Conservation (phyloP, 2,113 vertebrate species). For the Rhadina sibilatrix region DNA sequence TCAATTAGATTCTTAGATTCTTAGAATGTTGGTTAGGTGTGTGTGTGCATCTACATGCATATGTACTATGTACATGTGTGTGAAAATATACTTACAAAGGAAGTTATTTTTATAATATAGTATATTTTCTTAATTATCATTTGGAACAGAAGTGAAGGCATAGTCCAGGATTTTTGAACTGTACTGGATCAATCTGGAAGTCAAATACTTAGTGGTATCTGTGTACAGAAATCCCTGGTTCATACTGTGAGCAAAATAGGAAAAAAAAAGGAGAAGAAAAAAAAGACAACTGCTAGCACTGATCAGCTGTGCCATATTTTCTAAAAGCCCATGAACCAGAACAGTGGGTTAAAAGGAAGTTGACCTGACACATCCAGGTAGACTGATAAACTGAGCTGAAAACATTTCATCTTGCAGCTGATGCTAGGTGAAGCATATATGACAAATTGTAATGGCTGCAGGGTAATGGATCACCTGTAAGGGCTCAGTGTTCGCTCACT, state of each 20-base stretch:
- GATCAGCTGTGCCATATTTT: conserved; percentile 79
- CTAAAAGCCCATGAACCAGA: conserved; percentile 81
- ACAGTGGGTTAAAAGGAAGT: conserved; percentile 84
- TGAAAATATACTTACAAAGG: background rate
- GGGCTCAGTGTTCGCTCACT: background rate
- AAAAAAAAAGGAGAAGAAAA: background rate
- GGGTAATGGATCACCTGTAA: conserved; percentile 77
- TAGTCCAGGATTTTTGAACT: background rate
- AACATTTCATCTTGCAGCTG: conserved; percentile 81
- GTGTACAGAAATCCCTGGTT: background rate
- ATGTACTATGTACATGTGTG: background rate
- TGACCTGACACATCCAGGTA: conserved; percentile 80
- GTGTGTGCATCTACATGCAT: background rate
- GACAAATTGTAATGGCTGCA: conserved; percentile 78
- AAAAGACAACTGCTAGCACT: conserved; percentile 33
- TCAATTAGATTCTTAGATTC: background rate
- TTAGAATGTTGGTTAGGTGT: background rate
- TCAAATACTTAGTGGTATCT: background rate
- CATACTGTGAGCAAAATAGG: background rate
- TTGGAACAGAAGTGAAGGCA: background rate
- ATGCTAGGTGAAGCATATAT: conserved; percentile 82
- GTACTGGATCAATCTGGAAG: background rate
- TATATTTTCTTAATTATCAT: background rate
- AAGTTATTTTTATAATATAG: background rate
- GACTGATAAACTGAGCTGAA: conserved; percentile 81